These are phyloP conservation scores for Nanorana parkeri DNA, from an alignment of 2,113 vertebrate species.

Conservation along the genomic window DNA sequence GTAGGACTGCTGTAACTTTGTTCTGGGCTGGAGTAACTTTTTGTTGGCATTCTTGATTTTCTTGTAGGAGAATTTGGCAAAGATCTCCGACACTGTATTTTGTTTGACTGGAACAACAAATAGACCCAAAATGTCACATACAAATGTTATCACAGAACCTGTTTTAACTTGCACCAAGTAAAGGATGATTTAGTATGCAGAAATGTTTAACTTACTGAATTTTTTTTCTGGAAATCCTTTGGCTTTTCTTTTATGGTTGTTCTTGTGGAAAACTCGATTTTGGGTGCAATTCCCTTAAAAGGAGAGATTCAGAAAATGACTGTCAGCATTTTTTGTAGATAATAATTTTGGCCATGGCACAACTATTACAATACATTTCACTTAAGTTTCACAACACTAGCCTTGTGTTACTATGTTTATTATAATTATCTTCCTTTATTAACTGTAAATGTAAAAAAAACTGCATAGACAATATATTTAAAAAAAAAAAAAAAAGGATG, in stretches of 20 bases:
- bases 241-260: conserved; percentile 77
- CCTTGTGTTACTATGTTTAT: too few species aligned
- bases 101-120: conserved; percentile 56
- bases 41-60: conserved; percentile 45
- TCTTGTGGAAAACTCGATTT: conserved; percentile 80
- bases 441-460: too few species aligned
- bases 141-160: not conserved
- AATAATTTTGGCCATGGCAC: not conserved
- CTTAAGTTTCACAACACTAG: too few species aligned
- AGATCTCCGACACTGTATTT: conserved; percentile 38
- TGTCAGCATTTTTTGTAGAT: too few species aligned
- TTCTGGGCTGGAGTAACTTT: conserved; percentile 15
- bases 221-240: conserved; percentile 61
- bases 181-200: not conserved
- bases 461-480: too few species aligned
- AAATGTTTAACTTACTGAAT: conserved; percentile 64
- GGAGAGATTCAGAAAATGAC: conserved; percentile 22
- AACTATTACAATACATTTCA: too few species aligned
- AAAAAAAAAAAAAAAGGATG: too few species aligned
- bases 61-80: conserved; percentile 57
- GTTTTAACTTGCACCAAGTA: too few species aligned
- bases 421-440: too few species aligned
- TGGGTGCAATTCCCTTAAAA: conserved; percentile 79
- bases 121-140: not conserved
- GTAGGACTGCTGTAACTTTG: not conserved